Percentiles rank a stretch among this genome's conserved stretches.
Conservation (phyloP, 35 echinoderm and acorn worm species). For the Amphiura filiformis region DNA sequence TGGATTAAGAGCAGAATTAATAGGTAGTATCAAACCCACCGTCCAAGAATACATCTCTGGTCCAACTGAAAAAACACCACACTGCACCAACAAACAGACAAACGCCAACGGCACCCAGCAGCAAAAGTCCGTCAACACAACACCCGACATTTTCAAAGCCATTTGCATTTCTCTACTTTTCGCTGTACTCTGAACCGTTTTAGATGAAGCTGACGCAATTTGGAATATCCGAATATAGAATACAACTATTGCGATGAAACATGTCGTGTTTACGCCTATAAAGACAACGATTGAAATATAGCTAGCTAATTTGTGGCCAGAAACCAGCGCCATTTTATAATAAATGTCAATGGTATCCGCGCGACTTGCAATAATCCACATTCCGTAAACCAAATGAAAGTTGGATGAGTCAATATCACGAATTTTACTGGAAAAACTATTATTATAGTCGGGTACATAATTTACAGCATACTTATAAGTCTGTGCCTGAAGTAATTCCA, state of each 20-base stretch:
- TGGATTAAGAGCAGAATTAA: constrained; percentile 87
- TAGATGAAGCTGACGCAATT: neutral
- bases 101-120: constrained; percentile 64
- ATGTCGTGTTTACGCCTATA: constrained; percentile 19
- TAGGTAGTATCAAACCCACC: constrained; percentile 70
- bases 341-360: neutral
- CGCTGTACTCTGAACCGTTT: constrained; percentile 6
- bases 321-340: constrained; percentile 9
- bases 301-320: neutral
- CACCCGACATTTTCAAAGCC: constrained; percentile 35
- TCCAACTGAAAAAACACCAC: neutral
- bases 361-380: too few species aligned
- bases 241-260: constrained; percentile 20
- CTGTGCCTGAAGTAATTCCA: neutral
- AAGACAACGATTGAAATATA: constrained; percentile 39
- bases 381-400: neutral
- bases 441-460: too few species aligned
- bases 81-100: constrained; percentile 37
- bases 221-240: constrained; percentile 48
- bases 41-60: constrained; percentile 71
- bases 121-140: constrained; percentile 45
- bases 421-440: too few species aligned
- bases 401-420: too few species aligned
- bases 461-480: neutral
- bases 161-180: constrained; percentile 36